These are phyloP conservation scores for Macrobrachium rosenbergii DNA, from an alignment of 1,140 invertebrate genomes.

Conservation along the genomic window DNA sequence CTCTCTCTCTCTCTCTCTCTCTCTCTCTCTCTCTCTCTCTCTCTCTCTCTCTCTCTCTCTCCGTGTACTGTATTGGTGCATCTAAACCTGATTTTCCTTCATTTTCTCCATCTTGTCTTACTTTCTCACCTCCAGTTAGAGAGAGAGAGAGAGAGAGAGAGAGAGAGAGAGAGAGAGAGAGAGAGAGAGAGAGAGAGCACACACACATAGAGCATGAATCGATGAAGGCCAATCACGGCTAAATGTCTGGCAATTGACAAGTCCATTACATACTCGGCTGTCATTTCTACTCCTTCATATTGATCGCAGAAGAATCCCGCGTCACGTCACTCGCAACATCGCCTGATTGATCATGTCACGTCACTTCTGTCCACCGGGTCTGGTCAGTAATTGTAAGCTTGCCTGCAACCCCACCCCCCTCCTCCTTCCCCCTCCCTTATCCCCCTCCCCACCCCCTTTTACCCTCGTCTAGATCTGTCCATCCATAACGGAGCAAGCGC, in stretches of 20 bases:
- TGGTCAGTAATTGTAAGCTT: too few relatives aligned
- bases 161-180: not conserved
- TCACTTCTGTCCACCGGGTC: conserved; percentile 3
- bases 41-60: too few relatives aligned
- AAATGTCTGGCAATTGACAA: conserved; percentile 35
- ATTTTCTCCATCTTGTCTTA: not conserved
- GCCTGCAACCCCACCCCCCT: too few relatives aligned
- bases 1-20: too few relatives aligned
- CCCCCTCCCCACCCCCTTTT: too few relatives aligned
- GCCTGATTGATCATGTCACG: conserved; percentile 35
- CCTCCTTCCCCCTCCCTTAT: not conserved
- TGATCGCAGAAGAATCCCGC: conserved; percentile 49
- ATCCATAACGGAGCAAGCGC: conserved; percentile 7
- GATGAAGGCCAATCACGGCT: conserved; percentile 29
- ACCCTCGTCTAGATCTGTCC: not conserved
- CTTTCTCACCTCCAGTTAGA: not conserved
- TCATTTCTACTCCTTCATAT: conserved; percentile 55
- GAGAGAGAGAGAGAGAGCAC: not conserved
- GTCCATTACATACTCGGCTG: conserved; percentile 52
- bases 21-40: too few relatives aligned
- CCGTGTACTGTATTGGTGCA: not conserved
- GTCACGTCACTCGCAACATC: conserved; percentile 1
- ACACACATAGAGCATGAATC: too few relatives aligned
- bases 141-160: not conserved
- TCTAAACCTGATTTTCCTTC: not conserved